These are phyloP conservation scores for Oophaga pumilio DNA, from an alignment of 2,113 vertebrate genomes.

Conservation along the genomic window DNA sequence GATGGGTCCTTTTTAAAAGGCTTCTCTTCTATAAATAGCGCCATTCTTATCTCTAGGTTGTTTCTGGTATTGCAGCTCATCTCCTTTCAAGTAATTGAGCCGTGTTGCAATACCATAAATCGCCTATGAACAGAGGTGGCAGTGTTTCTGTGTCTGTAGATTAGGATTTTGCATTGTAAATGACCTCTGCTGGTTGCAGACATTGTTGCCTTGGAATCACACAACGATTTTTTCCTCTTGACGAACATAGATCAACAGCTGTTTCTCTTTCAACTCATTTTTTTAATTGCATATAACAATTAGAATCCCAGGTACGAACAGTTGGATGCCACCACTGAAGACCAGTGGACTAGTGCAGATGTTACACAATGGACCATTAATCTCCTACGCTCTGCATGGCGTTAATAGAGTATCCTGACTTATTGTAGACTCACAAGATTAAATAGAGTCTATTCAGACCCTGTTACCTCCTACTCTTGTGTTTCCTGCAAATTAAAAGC, in stretches of 20 bases:
- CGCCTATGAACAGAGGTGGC: too few species aligned
- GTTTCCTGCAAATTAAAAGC: neutral
- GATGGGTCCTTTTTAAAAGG: too few species aligned
- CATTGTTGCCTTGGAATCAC: neutral
- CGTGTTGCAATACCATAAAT: too few species aligned
- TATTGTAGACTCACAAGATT: neutral
- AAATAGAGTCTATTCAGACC: neutral
- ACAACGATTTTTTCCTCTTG: neutral
- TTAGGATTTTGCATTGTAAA: neutral
- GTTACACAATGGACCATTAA: neutral
- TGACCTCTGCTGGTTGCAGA: neutral
- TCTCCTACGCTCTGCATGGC: constrained; percentile 1
- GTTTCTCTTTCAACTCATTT: neutral
- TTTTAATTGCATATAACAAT: neutral
- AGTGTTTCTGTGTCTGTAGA: too few species aligned
- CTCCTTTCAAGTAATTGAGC: too few species aligned
- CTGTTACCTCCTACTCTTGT: neutral
- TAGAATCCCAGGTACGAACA: neutral
- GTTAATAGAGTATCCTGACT: neutral
- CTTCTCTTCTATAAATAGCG: too few species aligned
- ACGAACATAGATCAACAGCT: neutral
- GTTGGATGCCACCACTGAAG: neutral
- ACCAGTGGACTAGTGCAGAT: constrained; percentile 1
- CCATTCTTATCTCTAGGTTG: too few species aligned
- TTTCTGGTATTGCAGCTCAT: too few species aligned